Percentiles rank a stretch among this genome's conserved stretches.
Conservation (phyloP, 2,888 invertebrate genomes). For the Napeogenes inachia region DNA sequence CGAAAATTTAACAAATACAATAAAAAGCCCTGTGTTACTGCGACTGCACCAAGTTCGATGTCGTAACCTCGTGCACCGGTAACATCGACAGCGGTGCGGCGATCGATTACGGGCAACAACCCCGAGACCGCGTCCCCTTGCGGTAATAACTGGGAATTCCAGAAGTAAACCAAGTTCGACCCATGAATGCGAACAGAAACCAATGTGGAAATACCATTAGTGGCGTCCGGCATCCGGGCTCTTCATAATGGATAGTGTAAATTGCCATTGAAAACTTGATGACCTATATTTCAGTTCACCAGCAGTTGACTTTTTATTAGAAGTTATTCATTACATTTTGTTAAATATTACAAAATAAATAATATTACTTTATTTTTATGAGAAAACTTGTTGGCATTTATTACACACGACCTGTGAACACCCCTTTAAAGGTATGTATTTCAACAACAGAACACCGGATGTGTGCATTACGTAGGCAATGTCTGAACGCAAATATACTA, state of each 20-base stretch:
- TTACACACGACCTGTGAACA: neutral
- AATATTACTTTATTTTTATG: too few relatives aligned
- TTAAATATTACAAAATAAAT: too few relatives aligned
- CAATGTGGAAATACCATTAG: constrained; percentile 57
- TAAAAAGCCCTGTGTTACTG: constrained; percentile 8
- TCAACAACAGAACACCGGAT: neutral
- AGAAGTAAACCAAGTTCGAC: constrained; percentile 50
- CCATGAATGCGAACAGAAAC: constrained; percentile 45
- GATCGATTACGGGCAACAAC: constrained; percentile 74
- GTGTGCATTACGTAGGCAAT: neutral
- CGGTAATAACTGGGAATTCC: constrained; percentile 72
- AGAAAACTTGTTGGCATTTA: neutral
- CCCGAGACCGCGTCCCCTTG: constrained; percentile 61
- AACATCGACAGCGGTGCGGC: constrained; percentile 55
- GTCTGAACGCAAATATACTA: too few relatives aligned
- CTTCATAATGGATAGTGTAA: constrained; percentile 34
- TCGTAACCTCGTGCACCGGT: constrained; percentile 65
- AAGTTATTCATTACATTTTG: too few relatives aligned
- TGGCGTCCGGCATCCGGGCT: constrained; percentile 56
- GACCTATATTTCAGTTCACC: neutral
- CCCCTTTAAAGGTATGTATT: neutral
- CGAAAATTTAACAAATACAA: too few relatives aligned
- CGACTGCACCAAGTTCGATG: constrained; percentile 56
- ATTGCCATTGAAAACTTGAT: constrained; percentile 11
- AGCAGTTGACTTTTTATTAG: neutral